Base-by-base conservation (phyloP, 1,140 invertebrate species). In the Coboldia fuscipes region DNA sequence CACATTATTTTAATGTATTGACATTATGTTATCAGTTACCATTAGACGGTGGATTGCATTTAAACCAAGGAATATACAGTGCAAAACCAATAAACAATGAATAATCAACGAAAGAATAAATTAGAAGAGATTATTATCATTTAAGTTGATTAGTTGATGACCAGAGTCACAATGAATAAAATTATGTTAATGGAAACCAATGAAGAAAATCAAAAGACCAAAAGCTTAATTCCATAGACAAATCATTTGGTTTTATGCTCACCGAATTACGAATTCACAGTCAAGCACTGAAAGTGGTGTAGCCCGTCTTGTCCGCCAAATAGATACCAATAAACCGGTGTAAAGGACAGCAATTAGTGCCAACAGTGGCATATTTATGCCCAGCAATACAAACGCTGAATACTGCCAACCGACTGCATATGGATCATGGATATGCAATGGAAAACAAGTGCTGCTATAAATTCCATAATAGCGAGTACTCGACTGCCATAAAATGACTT, bases 401-500 rank as follows among this genome's bases (percentile, higher is more conserved):
- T 78, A 82, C 42, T 78, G 58, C 77, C 75, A 81, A 7, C 75
- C 76, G 27, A 67, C 45, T 2, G 67, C 54, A 48, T 58, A 77
- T 3, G 72, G 70, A 41, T 78, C 70, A 38, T 72, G 66, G 33
- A 81, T 72, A 45, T 80, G 73, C 4, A 80, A 45, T 1, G 77
- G 74, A 42, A 80, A 72, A 38, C 77, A 81, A 44, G 77, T 66
- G 18, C 72, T 72, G 0, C 52, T 51, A 33, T 53, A 47, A 6
- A 63, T 61, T 4, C 75, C 75, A 46, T 79, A 81, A 48, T 75
- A 80, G 33, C 60, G 59, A 2, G 63, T 70, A 18, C 63, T 66
- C 19, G 67, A 66, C 30, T 57, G 54, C 63, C 70, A 70, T n/a
- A 66, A 58, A 7, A 78, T 43, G 1, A 68, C 65, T 66, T 43